A percentile compares a stretch with the other conserved stretches of the same genome.
Conservation (phyloP, 2,888 invertebrate genomes). For the Harpagoxenus sublaevis region DNA sequence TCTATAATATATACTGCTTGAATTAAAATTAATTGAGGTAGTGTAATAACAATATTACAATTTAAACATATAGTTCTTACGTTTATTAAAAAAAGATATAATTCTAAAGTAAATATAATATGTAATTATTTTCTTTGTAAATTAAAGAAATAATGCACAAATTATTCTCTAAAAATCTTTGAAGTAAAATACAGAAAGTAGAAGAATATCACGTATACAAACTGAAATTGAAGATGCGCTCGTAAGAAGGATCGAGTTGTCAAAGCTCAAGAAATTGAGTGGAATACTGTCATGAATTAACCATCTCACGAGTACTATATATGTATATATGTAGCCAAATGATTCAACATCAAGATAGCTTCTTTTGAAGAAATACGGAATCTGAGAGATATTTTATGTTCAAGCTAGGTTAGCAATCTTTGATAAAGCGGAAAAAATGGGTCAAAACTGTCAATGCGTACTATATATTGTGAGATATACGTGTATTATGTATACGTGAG, state of each 20-base stretch:
- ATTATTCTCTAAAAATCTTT: not conserved
- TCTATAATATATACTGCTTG: not conserved
- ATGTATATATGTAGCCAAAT: constrained; percentile 13
- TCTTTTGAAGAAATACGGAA: not conserved
- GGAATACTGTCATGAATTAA: constrained; percentile 44
- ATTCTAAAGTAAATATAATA: not conserved
- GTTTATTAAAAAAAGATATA: not conserved
- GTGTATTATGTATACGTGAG: not conserved
- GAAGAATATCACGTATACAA: constrained; percentile 4
- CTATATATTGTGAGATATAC: not conserved
- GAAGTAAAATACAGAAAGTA: not conserved
- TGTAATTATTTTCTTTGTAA: not conserved
- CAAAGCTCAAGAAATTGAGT: constrained; percentile 41
- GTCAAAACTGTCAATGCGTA: not conserved
- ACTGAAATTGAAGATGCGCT: constrained; percentile 4
- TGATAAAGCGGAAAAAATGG: constrained; percentile 19
- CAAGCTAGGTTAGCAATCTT: not conserved
- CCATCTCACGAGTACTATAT: not conserved
- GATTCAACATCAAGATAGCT: constrained; percentile 25
- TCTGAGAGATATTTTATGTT: not conserved
- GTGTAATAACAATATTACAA: not conserved
- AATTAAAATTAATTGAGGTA: constrained; percentile 26
- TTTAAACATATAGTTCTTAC: not conserved
- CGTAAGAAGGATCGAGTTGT: constrained; percentile 13
- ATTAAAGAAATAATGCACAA: constrained; percentile 6